phyloP scores from a whole-genome alignment of 1,140 invertebrate species.

The Batillaria attramentaria region DNA sequence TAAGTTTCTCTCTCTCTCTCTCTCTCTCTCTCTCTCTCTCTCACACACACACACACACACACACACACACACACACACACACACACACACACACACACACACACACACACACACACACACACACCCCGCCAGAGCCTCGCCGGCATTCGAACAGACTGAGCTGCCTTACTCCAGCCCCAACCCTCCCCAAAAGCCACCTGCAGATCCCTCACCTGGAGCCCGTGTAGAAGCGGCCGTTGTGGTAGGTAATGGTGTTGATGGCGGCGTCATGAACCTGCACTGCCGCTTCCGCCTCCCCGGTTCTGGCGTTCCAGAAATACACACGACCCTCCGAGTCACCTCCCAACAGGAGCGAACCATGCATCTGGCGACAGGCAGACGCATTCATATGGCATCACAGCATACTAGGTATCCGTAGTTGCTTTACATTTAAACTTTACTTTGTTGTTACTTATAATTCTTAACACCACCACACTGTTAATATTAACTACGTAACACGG shows the following conservation, averaged over 20 bases:
- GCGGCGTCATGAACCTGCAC: conserved; percentile 61
- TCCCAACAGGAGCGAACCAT: conserved; percentile 57
- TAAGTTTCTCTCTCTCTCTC: too few relatives aligned
- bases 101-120: background rate
- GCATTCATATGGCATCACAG: background rate
- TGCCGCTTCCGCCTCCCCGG: conserved; percentile 63
- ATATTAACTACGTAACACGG: too few relatives aligned
- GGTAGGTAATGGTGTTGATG: conserved; percentile 53
- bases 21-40: too few relatives aligned
- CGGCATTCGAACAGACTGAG: too few relatives aligned
- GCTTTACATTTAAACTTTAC: too few relatives aligned
- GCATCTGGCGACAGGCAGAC: conserved; percentile 47
- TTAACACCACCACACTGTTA: too few relatives aligned
- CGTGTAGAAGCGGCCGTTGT: conserved; percentile 61
- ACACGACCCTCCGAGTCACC: conserved; percentile 53
- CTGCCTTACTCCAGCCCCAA: too few relatives aligned
- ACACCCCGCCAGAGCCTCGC: too few relatives aligned
- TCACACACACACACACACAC: too few relatives aligned
- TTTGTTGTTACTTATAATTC: too few relatives aligned
- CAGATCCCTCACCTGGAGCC: conserved; percentile 66
- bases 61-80: too few relatives aligned
- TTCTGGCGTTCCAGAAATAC: conserved; percentile 64
- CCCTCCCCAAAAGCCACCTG: too few relatives aligned
- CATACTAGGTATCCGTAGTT: background rate
- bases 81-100: background rate